These are phyloP conservation scores for Drosophila asahinai DNA, from an alignment of 1,140 invertebrate genomes.

Conservation along the genomic window DNA sequence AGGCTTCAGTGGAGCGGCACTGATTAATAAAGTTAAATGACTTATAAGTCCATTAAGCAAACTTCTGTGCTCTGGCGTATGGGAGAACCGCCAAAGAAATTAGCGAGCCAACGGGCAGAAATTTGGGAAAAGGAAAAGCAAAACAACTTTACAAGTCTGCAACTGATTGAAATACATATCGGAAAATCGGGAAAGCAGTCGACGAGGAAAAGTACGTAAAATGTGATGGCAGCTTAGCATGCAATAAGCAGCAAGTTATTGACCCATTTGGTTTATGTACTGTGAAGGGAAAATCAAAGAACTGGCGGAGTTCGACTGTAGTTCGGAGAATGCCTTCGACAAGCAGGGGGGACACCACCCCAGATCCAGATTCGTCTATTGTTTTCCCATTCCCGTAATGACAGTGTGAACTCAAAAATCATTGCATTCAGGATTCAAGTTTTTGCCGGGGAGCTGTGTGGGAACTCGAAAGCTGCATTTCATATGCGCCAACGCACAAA, in stretches of 20 bases:
- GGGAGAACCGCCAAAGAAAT: conserved; percentile 72
- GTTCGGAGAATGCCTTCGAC: background rate
- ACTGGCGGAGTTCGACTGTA: conserved; percentile 14
- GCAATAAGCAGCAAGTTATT: conserved; percentile 79
- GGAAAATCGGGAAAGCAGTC: conserved; percentile 22
- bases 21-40: conserved; percentile 79
- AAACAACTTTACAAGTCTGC: conserved; percentile 55
- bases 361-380: conserved; percentile 30
- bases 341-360: background rate
- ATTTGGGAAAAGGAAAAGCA: conserved; percentile 4
- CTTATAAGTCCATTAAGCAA: conserved; percentile 77
- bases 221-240: conserved; percentile 73
- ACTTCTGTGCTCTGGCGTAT: conserved; percentile 69
- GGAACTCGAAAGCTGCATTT: conserved; percentile 67
- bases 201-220: conserved; percentile 45
- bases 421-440: conserved; percentile 55
- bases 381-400: conserved; percentile 64
- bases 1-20: conserved; percentile 60
- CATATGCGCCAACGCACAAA: conserved; percentile 58
- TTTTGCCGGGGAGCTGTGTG: conserved; percentile 21
- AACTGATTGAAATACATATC: conserved; percentile 70
- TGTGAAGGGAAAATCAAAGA: conserved; percentile 49
- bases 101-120: conserved; percentile 47
- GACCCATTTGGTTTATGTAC: conserved; percentile 78
- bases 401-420: conserved; percentile 66